Percentiles rank a stretch among this genome's conserved stretches.
These are phyloP conservation scores for Panagrolaimus sp. DNA, from an alignment of 1,140 invertebrate species.

Conservation along the genomic window DNA sequence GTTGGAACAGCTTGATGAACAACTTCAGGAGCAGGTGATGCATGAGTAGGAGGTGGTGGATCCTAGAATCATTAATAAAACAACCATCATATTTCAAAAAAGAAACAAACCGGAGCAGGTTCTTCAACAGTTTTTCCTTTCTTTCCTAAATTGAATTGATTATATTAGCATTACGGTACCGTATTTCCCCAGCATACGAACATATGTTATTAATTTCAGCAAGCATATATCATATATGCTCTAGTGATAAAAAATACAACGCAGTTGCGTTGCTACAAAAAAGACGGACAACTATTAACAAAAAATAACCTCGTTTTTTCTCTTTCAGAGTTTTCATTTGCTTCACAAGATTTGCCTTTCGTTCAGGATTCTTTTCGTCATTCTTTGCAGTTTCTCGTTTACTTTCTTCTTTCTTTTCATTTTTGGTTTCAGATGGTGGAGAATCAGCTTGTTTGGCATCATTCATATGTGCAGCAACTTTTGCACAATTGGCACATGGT, in stretches of 20 bases:
- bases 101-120: no score
- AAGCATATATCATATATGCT: no score
- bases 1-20: no score
- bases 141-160: not conserved
- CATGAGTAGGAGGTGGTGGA: not conserved
- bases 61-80: not conserved
- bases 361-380: not conserved
- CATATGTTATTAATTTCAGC: not conserved
- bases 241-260: no score
- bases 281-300: not conserved
- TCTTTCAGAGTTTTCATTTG: conserved; percentile 8
- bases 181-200: not conserved
- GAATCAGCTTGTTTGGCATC: not conserved
- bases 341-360: not conserved
- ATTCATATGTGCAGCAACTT: not conserved
- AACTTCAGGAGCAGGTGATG: not conserved
- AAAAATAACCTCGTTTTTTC: not conserved
- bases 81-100: not conserved
- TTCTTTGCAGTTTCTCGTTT: not conserved
- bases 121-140: not conserved
- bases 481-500: not conserved
- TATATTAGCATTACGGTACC: not conserved
- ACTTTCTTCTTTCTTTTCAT: not conserved
- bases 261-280: not conserved
- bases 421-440: conserved; percentile 6